Base-by-base conservation (phyloP, 1,140 invertebrate species). In the Trachymyrmex septentrionalis region DNA sequence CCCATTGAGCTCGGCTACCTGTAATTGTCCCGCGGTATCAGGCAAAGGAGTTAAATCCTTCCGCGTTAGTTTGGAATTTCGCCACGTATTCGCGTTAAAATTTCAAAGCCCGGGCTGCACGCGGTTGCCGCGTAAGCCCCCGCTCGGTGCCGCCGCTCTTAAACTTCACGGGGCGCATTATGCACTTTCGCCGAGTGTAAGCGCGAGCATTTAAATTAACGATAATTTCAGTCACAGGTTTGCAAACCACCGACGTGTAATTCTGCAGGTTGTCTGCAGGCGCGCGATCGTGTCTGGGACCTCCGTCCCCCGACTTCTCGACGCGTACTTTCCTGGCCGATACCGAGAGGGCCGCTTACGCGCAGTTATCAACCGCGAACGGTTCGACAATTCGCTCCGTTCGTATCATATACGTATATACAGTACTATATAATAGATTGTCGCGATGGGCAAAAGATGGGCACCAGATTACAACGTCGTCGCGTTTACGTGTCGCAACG, bases 41-140 rank as follows among this genome's bases (percentile, higher is more conserved):
- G 64, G 78, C 72, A 86, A 73, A 73, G 66, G 85, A 86, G 85
- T 82, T 91, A 92, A 92, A 91, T 92, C 89, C 88, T 88, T 88
- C 88, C 84, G 85, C 88, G 67, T 92, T 92, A 93, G 89, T 92
- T 91, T 87, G 64, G 66, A 90, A 93, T 93, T 92, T 92, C 90
- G 86, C 87, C 92, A 87, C 88, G 87, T 91, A 87, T 66, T 69
- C 75, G 77, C 86, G 85, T 91, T 88, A 92, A 92, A 93, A 93
- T 91, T 91, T 91, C 87, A 87, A 77, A 88, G 77, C 87, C 67
- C 34, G 64, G 78, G 81, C 81, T 87, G 73, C 87, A 85, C 73
- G 64, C 72, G 24, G 48, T 80, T 64, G 66, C 21, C 71, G 30
- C 71, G 75, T 87, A 91, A 91, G 82, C 86, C 75, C 78, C 88